Base-by-base conservation (phyloP, 2,113 vertebrate genomes). In the Toxotes jaculatrix region DNA sequence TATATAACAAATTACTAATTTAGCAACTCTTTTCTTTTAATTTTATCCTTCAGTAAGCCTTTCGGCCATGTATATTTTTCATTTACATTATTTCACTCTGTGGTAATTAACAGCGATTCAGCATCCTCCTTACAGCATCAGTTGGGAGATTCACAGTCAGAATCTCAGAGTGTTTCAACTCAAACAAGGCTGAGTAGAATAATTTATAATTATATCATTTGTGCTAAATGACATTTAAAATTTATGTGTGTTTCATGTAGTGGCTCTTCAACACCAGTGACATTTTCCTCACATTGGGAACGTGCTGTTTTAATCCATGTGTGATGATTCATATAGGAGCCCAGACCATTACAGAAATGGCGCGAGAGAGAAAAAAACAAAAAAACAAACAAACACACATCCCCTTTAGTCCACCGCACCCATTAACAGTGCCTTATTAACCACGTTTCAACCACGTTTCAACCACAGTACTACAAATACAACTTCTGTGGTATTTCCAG, bases 1-100 rank as follows among this genome's bases (percentile, higher is more conserved):
- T 69, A 80, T 57, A 62, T 51, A 51, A 57, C 43, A 56, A 57
- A 75, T 74, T 1, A 79, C 47, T 73, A 71, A 84, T 81, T 65
- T 74, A 74, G 63, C 72, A 74, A 32, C 43, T 36, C n/a, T 61
- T 49, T 31, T 45, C 49, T 66, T 61, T 55, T 55, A 43, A 55
- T 85, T 64, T 31, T 21, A 49, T 63, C 55, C 69, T 64, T 34
- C 70, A 67, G 65, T 68, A 49, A 71, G 68, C 47, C 65, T 77
- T 51, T 53, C 19, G 60, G 60, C 65, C 40, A 21, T 42, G 57
- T 80, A 19, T 65, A 61, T 64, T 59, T 80, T 82, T 36, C 42
- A 74, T 63, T 77, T 67, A 68, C 17, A 1, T 43, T 57, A 34
- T 66, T 80, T 73, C 8, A 66, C 56, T 81, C 32, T 32, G 36